These are phyloP conservation scores for Mugil cephalus DNA, from an alignment of 2,113 vertebrate species.

Conservation along the genomic window DNA sequence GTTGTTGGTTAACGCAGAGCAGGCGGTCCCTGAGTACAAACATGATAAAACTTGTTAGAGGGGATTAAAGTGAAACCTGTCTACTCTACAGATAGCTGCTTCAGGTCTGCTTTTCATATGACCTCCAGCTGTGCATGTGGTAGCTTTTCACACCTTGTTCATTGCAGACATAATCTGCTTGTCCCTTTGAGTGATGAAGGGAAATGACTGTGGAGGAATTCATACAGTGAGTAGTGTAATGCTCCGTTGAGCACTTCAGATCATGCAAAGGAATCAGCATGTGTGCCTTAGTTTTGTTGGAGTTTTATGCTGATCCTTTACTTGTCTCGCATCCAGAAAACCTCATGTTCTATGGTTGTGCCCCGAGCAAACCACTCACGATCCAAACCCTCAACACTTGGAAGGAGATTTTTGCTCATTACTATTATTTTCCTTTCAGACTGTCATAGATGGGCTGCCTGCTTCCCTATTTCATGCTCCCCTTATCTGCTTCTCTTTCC, in stretches of 20 bases:
- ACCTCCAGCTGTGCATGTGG: conserved; percentile 61
- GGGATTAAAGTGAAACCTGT: conserved; percentile 53
- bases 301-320: conserved; percentile 33
- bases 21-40: conserved; percentile 43
- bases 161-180: conserved; percentile 46
- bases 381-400: conserved; percentile 71
- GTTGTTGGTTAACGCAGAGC: conserved; percentile 31
- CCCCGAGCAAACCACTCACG: conserved; percentile 48
- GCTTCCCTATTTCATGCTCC: conserved; percentile 68
- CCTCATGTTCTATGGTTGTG: conserved; percentile 65
- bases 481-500: conserved; percentile 85
- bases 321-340: conserved; percentile 61
- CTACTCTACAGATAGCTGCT: conserved; percentile 44
- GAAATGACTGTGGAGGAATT: not conserved
- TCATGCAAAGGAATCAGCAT: not conserved
- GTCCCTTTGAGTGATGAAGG: conserved; percentile 31
- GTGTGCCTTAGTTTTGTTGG: conserved; percentile 23
- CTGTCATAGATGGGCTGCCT: conserved; percentile 72
- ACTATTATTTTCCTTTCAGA: conserved; percentile 76
- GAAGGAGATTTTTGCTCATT: conserved; percentile 70
- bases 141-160: conserved; percentile 60
- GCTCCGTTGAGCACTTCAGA: not conserved
- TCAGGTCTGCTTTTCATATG: conserved; percentile 46
- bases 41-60: conserved; percentile 66
- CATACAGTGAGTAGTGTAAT: not conserved